Evolutionary conservation across 2,113 vertebrate species (phyloP), one percentile per base, ranked within the genome.

Genomic region (Paedocypris sp.): DNA sequence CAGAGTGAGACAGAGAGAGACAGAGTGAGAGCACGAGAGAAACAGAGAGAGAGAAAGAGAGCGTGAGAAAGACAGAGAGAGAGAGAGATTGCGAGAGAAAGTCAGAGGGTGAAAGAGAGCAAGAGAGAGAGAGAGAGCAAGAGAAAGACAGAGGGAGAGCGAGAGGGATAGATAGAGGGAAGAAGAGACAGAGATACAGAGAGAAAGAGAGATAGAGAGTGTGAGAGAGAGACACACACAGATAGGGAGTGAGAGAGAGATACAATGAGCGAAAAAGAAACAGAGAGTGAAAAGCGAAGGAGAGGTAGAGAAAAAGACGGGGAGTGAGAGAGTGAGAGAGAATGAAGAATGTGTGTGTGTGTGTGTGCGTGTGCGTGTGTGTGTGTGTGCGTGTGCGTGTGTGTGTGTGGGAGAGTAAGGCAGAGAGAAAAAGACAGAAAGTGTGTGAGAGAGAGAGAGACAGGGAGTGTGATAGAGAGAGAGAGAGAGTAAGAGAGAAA

Each of bases 131-230:
- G 8, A 15, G 28, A 53, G 33, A 60, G 43, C 71, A 50, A 71
- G 41, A 70, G 41, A 13, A 41, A 41, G 50, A 48, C 20, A 10
- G 1, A 12, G 28, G 42, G 50, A 29, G 23, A 16, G 26, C 12
- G 4, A n/a, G 10, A 18, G n/a, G 42, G 8, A 15, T 20, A 53
- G 33, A 60, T 35, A 61, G 33, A 63, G 31, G 32, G 41, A 59
- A 35, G 36, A 64, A 65, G 73, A 69, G 49, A 70, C 70, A 72
- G 72, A 72, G 77, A 67, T 80, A 86, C 83, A 70, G 41, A 13
- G 32, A 41, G 50, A 48, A 22, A 10, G 1, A 12, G 28, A 49
- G 50, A 29, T 16, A 16, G 26, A 19, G 4, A n/a, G 10, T n/a
- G n/a, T 42, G 8, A 15, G 28, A 53, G 33, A 60, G 43, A 61